phyloP scores from a whole-genome alignment of 2,888 invertebrate species.

The Clanis bilineata region DNA sequence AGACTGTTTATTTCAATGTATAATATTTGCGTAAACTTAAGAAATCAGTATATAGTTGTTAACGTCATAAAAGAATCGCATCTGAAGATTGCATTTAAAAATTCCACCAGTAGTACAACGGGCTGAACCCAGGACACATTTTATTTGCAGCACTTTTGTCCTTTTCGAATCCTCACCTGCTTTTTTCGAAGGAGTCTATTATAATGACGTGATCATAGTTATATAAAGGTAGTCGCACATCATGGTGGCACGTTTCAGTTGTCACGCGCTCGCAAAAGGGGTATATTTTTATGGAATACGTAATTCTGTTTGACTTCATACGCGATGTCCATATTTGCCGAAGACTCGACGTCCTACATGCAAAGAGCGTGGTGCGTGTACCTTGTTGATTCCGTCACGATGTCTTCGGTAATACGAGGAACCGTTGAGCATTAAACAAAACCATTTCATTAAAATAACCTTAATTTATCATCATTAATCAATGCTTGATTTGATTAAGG shows the following conservation, averaged over 20 bases:
- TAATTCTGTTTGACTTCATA: slow-evolving; percentile 82
- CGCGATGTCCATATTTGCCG: slow-evolving; percentile 80
- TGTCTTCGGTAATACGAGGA: slow-evolving; percentile 5
- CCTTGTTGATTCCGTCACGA: slow-evolving; percentile 38
- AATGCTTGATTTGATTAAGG: too few species aligned
- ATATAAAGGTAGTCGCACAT: slow-evolving; percentile 22
- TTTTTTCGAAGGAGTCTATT: not conserved
- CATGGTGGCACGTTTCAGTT: slow-evolving; percentile 46
- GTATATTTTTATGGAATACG: slow-evolving; percentile 82
- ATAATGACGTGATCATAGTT: not conserved
- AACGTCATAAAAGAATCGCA: too few species aligned
- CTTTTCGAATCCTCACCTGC: not conserved
- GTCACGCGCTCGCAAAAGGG: slow-evolving; percentile 75
- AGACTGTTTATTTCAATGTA: too few species aligned
- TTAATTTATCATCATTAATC: too few species aligned
- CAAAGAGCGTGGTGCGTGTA: slow-evolving; percentile 59
- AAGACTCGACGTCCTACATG: slow-evolving; percentile 78
- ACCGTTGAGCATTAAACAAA: not conserved
- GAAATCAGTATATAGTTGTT: too few species aligned
- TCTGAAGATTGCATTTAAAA: too few species aligned
- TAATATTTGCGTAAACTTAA: too few species aligned
- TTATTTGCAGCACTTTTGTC: too few species aligned
- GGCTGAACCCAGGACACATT: too few species aligned
- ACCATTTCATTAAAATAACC: too few species aligned
- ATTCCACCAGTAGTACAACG: too few species aligned